Base-by-base conservation (phyloP, 1,140 invertebrate genomes). In the Drosophila mayri region DNA sequence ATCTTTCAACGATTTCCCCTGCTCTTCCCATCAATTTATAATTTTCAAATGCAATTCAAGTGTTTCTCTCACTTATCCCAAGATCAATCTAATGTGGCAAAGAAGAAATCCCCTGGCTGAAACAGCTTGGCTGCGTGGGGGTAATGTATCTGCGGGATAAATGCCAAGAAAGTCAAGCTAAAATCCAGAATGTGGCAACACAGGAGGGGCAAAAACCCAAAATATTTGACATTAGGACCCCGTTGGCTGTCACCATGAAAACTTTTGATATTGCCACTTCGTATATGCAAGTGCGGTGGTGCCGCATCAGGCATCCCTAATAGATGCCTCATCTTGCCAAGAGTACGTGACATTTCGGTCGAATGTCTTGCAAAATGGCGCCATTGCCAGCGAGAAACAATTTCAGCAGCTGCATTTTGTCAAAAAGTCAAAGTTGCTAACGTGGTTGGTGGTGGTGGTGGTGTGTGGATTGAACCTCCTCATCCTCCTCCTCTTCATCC, bases 181-280 rank as follows among this genome's bases (percentile, higher is more conserved):
- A 63, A 78, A 82, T 78, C 75, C 18, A 50, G 38, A 54, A 49
- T 59, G 43, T 30, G 50, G 50, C 66, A 72, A 71, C 65, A 71
- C 65, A 50, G 54, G 66, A 72, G 71, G 59, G 52, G 46, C 52
- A 49, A 59, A 50, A 60, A 25, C 25, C 46, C 81, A 76, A 81
- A 85, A 85, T 85, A 86, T 86, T 85, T 85, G 78, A 85, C 82
- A 81, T 81, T 74, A 74, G 84, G 66, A 64, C 78, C 61, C 64
- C 64, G 71, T 78, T 78, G 70, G 50, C 65, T 71, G 67, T 38
- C 43, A 41, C 37, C 37, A 49, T 58, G 63, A 63, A 81, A 86
- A 80, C 84, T 84, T 84, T 37, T 62, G 71, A 78, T 86, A 86
- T 86, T 81, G 81, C 54, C 73, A 65, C 73, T 79, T 79, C 74